Evolutionary conservation across 2,888 invertebrate genomes (phyloP).

Genomic region (Eilema sororculum): DNA sequence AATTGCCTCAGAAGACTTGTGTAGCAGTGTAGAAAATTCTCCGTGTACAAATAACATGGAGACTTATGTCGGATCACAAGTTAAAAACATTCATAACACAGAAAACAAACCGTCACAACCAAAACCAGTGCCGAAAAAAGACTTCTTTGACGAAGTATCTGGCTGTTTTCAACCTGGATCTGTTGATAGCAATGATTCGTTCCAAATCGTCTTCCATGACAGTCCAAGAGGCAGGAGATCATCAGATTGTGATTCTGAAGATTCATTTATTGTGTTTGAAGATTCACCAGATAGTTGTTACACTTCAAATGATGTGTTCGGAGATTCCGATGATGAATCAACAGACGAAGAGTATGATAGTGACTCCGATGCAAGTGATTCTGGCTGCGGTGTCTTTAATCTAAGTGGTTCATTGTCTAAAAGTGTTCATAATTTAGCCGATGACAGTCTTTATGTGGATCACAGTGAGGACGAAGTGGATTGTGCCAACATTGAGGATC

Average conservation of each 20-base stretch:
- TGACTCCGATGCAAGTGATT: constrained; percentile 62
- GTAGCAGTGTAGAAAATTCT: constrained; percentile 62
- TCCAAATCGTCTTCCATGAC: constrained; percentile 81
- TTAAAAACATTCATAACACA: neutral
- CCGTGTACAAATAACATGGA: constrained; percentile 37
- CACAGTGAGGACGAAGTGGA: constrained; percentile 74
- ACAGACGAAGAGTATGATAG: constrained; percentile 51
- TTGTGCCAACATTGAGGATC: constrained; percentile 55
- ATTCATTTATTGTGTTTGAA: constrained; percentile 86
- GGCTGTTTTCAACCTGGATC: constrained; percentile 73
- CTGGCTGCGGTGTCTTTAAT: constrained; percentile 61
- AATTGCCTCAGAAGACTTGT: constrained; percentile 57
- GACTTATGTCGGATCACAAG: neutral
- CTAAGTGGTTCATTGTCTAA: constrained; percentile 66
- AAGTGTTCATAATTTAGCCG: constrained; percentile 75
- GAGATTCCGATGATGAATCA: constrained; percentile 44
- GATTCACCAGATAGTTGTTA: constrained; percentile 78
- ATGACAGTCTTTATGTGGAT: constrained; percentile 71
- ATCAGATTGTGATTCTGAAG: constrained; percentile 87
- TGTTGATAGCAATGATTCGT: constrained; percentile 74
- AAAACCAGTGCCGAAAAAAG: constrained; percentile 35
- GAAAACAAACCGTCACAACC: neutral
- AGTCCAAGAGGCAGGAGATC: constrained; percentile 58
- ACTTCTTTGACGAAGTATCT: constrained; percentile 75
- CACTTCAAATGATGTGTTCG: constrained; percentile 76